Conservation (phyloP, 2,113 vertebrate genomes). For the Collichthys lucidus region DNA sequence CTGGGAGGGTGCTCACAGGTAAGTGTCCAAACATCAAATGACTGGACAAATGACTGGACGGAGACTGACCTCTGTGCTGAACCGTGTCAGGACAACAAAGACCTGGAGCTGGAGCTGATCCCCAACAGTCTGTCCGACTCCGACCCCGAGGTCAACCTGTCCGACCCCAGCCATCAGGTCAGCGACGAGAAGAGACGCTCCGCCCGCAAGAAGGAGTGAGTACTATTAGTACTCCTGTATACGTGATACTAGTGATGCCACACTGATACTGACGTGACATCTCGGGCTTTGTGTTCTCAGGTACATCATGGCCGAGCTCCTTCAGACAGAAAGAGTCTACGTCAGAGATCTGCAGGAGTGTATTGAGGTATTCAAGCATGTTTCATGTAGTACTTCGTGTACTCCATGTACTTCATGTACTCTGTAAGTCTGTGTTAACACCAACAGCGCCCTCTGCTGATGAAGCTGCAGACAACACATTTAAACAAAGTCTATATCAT, state of each 20-base stretch:
- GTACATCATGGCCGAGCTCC: slow-evolving; percentile 99
- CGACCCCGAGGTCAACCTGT: slow-evolving; percentile 95
- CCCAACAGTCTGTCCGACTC: slow-evolving; percentile 97
- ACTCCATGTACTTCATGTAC: neutral
- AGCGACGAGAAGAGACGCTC: slow-evolving; percentile 98
- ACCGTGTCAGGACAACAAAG: slow-evolving; percentile 91
- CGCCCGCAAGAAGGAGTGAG: slow-evolving; percentile 97
- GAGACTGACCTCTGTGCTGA: neutral
- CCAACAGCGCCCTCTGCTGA: neutral
- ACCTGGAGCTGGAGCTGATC: slow-evolving; percentile 95
- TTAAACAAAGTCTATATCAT: neutral
- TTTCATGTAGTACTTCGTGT: neutral
- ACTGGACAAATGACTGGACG: neutral
- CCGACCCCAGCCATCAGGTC: slow-evolving; percentile 93
- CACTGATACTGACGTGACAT: no score
- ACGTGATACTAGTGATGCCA: no score
- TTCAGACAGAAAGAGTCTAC: slow-evolving; percentile 97
- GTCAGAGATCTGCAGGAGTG: slow-evolving; percentile 98
- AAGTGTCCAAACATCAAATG: neutral
- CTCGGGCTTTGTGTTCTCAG: slow-evolving; percentile 73
- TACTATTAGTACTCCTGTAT: slow-evolving; percentile 13
- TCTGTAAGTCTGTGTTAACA: neutral
- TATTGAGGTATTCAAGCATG: slow-evolving; percentile 88
- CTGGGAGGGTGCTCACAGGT: slow-evolving; percentile 93
- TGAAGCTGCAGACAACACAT: neutral